These are phyloP conservation scores for Cheilosia variabilis DNA, from an alignment of 2,888 invertebrate species.

Conservation along the genomic window DNA sequence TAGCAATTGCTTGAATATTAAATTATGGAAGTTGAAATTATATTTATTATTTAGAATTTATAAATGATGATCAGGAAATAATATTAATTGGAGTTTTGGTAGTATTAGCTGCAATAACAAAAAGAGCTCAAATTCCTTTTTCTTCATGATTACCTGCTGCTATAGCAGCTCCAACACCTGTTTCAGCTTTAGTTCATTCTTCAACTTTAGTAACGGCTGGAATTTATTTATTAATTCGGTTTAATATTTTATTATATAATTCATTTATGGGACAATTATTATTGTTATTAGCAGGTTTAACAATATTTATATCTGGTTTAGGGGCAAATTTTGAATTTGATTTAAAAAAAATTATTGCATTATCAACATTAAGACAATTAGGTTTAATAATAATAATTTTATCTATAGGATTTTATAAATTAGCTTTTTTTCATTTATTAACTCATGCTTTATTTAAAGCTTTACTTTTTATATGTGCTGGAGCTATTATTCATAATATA, in stretches of 20 bases:
- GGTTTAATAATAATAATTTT: slow-evolving; percentile 89
- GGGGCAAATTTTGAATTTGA: slow-evolving; percentile 87
- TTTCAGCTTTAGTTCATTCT: slow-evolving; percentile 91
- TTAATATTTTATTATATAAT: slow-evolving; percentile 85
- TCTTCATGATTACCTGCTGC: slow-evolving; percentile 90
- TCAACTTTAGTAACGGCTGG: slow-evolving; percentile 92
- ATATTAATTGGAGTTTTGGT: slow-evolving; percentile 83
- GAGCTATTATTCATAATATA: slow-evolving; percentile 88
- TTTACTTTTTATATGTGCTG: slow-evolving; percentile 89
- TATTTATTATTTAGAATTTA: slow-evolving; percentile 85
- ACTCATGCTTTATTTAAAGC: slow-evolving; percentile 91
- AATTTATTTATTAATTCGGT: slow-evolving; percentile 89
- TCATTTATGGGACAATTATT: slow-evolving; percentile 84
- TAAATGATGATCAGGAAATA: slow-evolving; percentile 84
- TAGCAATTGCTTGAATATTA: slow-evolving; percentile 86
- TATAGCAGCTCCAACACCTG: slow-evolving; percentile 90
- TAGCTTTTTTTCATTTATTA: slow-evolving; percentile 89
- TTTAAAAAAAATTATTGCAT: slow-evolving; percentile 91
- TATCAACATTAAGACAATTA: slow-evolving; percentile 90
- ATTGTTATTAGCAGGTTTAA: slow-evolving; percentile 85
- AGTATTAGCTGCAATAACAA: slow-evolving; percentile 87
- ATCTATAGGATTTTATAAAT: slow-evolving; percentile 84
- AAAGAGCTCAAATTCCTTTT: slow-evolving; percentile 93
- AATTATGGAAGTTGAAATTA: slow-evolving; percentile 86
- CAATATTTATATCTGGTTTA: slow-evolving; percentile 86